Conservation (phyloP, 1,140 invertebrate genomes). For the Daktulosphaira vitifoliae region DNA sequence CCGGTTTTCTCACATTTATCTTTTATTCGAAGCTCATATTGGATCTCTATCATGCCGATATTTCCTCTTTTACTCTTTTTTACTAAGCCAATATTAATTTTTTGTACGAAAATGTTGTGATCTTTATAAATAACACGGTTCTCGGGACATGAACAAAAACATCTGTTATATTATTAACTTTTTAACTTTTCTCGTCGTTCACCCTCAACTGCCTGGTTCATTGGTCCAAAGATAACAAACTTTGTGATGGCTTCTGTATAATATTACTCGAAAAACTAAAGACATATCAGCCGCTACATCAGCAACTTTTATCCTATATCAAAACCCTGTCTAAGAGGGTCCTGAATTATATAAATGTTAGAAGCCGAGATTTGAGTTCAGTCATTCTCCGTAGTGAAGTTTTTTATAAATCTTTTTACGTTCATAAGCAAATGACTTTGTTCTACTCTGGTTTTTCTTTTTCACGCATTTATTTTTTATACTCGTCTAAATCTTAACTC, state of each 20-base stretch:
- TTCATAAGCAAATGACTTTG: constrained; percentile 3
- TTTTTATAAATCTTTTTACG: not conserved
- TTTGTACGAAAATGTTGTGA: constrained; percentile 18
- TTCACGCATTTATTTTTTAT: not conserved
- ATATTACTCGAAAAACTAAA: constrained; percentile 27
- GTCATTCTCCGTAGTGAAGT: constrained; percentile 1
- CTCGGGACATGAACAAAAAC: constrained; percentile 3
- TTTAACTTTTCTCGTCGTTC: constrained; percentile 21
- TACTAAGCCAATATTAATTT: constrained; percentile 17
- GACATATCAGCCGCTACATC: constrained; percentile 16
- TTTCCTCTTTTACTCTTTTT: not conserved
- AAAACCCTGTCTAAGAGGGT: not conserved
- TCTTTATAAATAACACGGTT: constrained; percentile 25
- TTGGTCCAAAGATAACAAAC: constrained; percentile 28
- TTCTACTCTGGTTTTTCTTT: not conserved
- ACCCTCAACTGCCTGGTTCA: not conserved
- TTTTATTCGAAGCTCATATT: not conserved
- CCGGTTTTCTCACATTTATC: constrained; percentile 32
- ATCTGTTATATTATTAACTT: constrained; percentile 33
- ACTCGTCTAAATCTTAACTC: not conserved
- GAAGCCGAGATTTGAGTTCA: constrained; percentile 2
- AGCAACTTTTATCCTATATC: constrained; percentile 11
- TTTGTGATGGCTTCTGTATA: constrained; percentile 8
- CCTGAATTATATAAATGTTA: not conserved
- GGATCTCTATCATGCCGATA: too few species aligned